Evolutionary conservation across 2,888 invertebrate species (phyloP).

Genomic region (Spicauda simplicius): DNA sequence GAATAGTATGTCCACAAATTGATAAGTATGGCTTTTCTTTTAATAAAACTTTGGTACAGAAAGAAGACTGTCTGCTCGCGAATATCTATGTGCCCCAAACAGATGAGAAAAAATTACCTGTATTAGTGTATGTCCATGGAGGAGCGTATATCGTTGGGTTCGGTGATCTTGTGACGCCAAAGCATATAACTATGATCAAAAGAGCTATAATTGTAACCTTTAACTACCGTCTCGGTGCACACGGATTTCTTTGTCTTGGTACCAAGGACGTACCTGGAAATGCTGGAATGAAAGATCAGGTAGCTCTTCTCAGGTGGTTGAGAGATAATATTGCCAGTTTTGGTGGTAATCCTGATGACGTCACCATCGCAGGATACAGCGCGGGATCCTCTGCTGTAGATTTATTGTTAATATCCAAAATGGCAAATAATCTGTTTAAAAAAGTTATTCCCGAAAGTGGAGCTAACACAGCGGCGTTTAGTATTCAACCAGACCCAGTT

Average conservation of each 20-base stretch:
- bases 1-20: conserved; percentile 50
- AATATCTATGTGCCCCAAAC: conserved; percentile 39
- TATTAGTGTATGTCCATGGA: conserved; percentile 68
- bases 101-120: conserved; percentile 50
- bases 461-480: conserved; percentile 45
- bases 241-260: conserved; percentile 55
- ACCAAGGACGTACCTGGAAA: background rate
- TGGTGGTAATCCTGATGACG: conserved; percentile 62
- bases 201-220: conserved; percentile 56
- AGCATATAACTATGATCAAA: conserved; percentile 48
- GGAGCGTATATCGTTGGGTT: conserved; percentile 40
- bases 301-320: background rate
- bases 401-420: conserved; percentile 54
- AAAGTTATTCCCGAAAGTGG: conserved; percentile 61
- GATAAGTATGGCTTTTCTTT: conserved; percentile 18
- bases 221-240: conserved; percentile 57
- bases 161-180: conserved; percentile 34
- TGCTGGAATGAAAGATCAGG: background rate
- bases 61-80: background rate
- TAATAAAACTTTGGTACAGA: background rate
- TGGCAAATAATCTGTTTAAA: conserved; percentile 48
- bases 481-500: background rate
- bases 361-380: conserved; percentile 60
- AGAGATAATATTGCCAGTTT: conserved; percentile 43
- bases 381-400: conserved; percentile 56